Base-by-base conservation (phyloP, 2,888 invertebrate species). In the Patella ulyssiponensis region DNA sequence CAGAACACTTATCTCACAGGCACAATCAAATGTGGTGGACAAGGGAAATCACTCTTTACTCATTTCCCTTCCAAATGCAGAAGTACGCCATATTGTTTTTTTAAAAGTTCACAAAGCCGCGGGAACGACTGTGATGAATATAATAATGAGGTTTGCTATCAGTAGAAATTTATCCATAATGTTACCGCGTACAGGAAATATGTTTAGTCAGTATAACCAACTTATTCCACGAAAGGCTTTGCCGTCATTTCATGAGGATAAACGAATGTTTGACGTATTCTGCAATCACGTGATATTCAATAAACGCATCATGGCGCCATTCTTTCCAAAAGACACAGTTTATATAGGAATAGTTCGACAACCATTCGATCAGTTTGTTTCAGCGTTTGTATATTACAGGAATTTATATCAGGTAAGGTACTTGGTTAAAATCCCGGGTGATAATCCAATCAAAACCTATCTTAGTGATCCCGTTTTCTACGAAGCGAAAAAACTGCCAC, bases 31-130 rank as follows among this genome's bases (percentile, higher is more conserved):
- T 44, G 9, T 44, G 7, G 44, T 44, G 44, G 44, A 44, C 44
- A 44, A 44, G 44, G 44, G 44, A 44, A 44, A 9, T 44, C 44
- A 44, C 44, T 44, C 44, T 9, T 44, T 44, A 44, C 7, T 44
- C 44, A 44, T 9, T 44, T 44, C 7, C 44, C 44, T 1, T 1
- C 64, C 64, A n/a, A 2, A 64, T 23, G 64, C 69, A 2, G 77
- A 77, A 54, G 52, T 64, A 12, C 72, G 69, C 12, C 78, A 78
- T 51, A 53, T 78, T n/a, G 72, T 73, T n/a, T 78, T 76, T 71
- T 69, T 79, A 20, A 81, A 81, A 27, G 81, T 79, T 20, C 78
- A 81, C 79, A 81, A 81, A 75, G 78, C 79, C n/a, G 80, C 78
- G 69, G 77, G 79, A 58, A 76, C 78, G 15, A 81, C 81, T 17